Evolutionary conservation across 2,797 vertebrate genomes (phyloP).

Genomic region (Crenichthys baileyi): DNA sequence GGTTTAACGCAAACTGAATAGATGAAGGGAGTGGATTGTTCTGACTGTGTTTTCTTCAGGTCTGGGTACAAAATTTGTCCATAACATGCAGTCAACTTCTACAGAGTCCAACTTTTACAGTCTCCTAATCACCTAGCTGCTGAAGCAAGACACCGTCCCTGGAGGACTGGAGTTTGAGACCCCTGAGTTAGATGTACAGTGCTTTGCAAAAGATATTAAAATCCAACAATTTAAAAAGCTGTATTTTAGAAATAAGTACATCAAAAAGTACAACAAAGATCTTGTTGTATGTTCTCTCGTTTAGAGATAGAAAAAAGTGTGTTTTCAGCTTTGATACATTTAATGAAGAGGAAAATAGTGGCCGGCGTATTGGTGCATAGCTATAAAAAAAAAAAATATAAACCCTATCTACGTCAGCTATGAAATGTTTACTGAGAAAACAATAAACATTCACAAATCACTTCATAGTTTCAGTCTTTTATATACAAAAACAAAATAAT

Average conservation of each 20-base stretch:
- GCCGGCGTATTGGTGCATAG: neutral
- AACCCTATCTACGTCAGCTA: neutral
- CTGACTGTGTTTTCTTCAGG: conserved; percentile 16
- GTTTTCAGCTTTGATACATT: neutral
- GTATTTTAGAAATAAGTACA: neutral
- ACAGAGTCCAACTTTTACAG: too few relatives aligned
- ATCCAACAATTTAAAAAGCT: neutral
- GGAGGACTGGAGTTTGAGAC: neutral
- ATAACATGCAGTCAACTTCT: neutral
- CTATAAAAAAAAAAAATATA: neutral
- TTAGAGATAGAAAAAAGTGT: too few relatives aligned
- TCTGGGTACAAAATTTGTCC: conserved; percentile 20
- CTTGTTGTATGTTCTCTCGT: neutral
- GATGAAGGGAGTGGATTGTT: neutral
- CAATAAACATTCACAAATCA: neutral
- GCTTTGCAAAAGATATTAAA: neutral
- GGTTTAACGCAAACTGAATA: conserved; percentile 36
- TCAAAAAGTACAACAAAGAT: neutral
- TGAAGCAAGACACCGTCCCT: neutral
- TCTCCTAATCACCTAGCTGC: too few relatives aligned
- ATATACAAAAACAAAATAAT: too few relatives aligned
- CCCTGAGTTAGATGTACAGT: neutral
- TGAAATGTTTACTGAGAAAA: neutral
- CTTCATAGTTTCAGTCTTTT: too few relatives aligned
- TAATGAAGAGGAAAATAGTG: neutral